Percentiles rank a stretch among this genome's conserved stretches.
phyloP scores from a whole-genome alignment of 1,140 invertebrate species.

The Achatina immaculata region DNA sequence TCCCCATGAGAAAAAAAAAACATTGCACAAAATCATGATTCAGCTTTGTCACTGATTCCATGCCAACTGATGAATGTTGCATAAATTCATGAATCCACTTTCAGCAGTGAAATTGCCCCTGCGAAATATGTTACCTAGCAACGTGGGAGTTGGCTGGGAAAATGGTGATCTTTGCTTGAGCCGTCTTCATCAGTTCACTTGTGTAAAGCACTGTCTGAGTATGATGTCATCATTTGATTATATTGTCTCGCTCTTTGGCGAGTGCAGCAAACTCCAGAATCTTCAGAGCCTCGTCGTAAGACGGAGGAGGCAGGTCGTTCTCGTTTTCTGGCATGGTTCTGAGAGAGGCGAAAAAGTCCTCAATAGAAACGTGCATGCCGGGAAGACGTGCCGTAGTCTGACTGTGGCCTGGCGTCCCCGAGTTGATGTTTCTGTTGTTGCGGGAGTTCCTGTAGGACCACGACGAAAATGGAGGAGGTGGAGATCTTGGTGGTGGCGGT shows the following conservation, averaged over 20 bases:
- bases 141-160: too few relatives aligned
- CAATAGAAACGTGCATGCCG: conserved; percentile 28
- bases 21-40: too few relatives aligned
- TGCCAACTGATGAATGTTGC: too few relatives aligned
- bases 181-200: too few relatives aligned
- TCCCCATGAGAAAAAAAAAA: too few relatives aligned
- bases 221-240: not conserved
- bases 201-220: too few relatives aligned
- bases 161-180: too few relatives aligned
- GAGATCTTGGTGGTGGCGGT: not conserved
- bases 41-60: too few relatives aligned
- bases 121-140: too few relatives aligned
- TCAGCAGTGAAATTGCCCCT: too few relatives aligned
- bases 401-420: not conserved
- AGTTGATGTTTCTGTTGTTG: not conserved
- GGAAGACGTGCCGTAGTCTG: conserved; percentile 2
- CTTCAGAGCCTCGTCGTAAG: conserved; percentile 31
- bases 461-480: conserved; percentile 21
- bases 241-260: not conserved
- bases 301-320: conserved; percentile 10
- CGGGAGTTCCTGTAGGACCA: not conserved
- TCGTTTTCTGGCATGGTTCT: not conserved
- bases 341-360: conserved; percentile 15
- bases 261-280: conserved; percentile 13
- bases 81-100: too few relatives aligned